Percentiles rank a stretch among this genome's conserved stretches.
phyloP scores from a whole-genome alignment of 2,888 invertebrate species.

The Trichacis sp. region DNA sequence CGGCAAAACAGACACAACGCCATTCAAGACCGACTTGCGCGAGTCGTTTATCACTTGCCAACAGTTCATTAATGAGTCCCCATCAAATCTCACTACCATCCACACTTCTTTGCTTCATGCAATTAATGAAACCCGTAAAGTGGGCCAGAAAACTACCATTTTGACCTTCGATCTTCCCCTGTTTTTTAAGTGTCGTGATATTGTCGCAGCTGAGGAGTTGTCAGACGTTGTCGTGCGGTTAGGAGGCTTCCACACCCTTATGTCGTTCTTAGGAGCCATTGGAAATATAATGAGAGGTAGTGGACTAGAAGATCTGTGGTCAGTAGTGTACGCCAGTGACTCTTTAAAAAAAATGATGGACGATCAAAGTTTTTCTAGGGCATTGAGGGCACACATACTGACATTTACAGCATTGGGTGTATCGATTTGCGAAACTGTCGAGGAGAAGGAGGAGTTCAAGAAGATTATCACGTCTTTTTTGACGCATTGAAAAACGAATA shows the following conservation, averaged over 20 bases:
- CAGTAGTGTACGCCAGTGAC: slow-evolving; percentile 12
- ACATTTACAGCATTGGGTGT: slow-evolving; percentile 2
- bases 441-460: background rate
- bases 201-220: slow-evolving; percentile 31
- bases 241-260: slow-evolving; percentile 35
- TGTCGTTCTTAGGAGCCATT: slow-evolving; percentile 34
- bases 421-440: slow-evolving; percentile 7
- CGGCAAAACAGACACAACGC: slow-evolving; percentile 46
- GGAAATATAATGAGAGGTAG: slow-evolving; percentile 38
- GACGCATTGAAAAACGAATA: background rate
- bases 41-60: slow-evolving; percentile 31
- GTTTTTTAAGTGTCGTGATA: slow-evolving; percentile 47
- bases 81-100: slow-evolving; percentile 24
- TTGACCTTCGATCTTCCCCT: slow-evolving; percentile 44
- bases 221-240: slow-evolving; percentile 29
- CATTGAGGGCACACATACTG: slow-evolving; percentile 10
- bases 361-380: slow-evolving; percentile 14
- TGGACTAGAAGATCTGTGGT: slow-evolving; percentile 34
- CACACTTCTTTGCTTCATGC: slow-evolving; percentile 24
- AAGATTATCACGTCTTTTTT: background rate
- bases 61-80: slow-evolving; percentile 33
- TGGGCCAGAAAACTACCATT: slow-evolving; percentile 41
- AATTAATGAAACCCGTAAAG: slow-evolving; percentile 6
- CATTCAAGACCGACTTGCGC: slow-evolving; percentile 42
- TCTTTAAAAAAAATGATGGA: slow-evolving; percentile 17